A percentile compares a stretch with the other conserved stretches of the same genome.
phyloP scores from a whole-genome alignment of 2,113 vertebrate species.

The Gorsachius goisagi region DNA sequence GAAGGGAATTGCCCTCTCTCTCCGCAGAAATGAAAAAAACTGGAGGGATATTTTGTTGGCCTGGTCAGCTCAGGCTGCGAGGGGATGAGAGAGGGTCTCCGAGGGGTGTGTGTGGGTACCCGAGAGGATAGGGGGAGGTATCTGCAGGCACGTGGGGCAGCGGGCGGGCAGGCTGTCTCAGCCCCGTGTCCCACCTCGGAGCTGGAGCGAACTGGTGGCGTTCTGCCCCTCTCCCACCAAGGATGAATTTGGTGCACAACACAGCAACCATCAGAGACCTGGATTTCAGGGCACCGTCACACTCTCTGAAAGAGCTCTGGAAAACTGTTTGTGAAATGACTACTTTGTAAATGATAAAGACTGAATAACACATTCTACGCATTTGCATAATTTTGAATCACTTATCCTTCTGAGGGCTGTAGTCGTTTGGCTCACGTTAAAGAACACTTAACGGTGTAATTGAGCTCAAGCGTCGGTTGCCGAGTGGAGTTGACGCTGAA shows the following conservation, averaged over 20 bases:
- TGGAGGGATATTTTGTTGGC: not conserved
- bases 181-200: fast-evolving
- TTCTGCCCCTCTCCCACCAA: not conserved
- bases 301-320: not conserved
- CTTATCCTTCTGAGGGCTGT: constrained; percentile 14
- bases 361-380: not conserved
- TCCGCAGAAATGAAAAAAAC: not conserved
- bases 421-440: not conserved
- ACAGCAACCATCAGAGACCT: not conserved
- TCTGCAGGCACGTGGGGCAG: fast-evolving
- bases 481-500: not conserved
- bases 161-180: not conserved
- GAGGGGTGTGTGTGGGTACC: fast-evolving
- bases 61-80: not conserved
- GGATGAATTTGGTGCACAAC: fast-evolving
- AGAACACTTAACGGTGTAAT: not conserved
- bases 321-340: not conserved
- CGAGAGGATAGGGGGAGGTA: not conserved
- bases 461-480: not conserved
- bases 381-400: constrained; percentile 45
- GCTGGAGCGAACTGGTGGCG: fast-evolving
- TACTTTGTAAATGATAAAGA: not conserved
- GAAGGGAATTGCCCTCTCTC: not conserved
- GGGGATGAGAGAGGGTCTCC: not conserved
- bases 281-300: not conserved